Conservation (phyloP, 1,140 invertebrate species). For the Leucophenga varia region DNA sequence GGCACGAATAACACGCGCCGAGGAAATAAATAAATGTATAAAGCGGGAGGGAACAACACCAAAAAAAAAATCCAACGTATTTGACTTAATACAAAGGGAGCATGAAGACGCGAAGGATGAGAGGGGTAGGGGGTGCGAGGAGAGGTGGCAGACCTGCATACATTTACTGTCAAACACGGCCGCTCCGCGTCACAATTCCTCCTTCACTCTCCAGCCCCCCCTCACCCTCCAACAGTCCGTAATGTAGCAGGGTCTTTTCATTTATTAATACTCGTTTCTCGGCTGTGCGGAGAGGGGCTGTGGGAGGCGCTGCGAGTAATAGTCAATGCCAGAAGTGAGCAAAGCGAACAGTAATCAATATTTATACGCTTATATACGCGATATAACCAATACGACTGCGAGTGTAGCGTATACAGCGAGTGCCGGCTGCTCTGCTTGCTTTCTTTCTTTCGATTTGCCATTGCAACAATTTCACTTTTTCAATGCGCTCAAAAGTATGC, state of each 20-base stretch:
- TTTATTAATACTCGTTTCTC: slow-evolving; percentile 17
- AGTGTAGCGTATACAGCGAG: background rate
- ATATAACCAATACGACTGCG: slow-evolving; percentile 9
- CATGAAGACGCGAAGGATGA: no score
- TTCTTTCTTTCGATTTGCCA: slow-evolving; percentile 4
- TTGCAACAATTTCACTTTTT: slow-evolving; percentile 8
- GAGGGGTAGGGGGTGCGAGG: no score
- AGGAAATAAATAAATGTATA: no score
- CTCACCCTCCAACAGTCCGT: no score
- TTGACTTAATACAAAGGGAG: no score
- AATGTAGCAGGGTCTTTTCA: slow-evolving; percentile 10
- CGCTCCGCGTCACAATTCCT: slow-evolving; percentile 13
- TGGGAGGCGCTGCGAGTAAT: background rate
- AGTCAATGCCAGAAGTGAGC: slow-evolving; percentile 10
- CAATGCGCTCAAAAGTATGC: background rate
- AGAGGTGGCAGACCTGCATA: no score
- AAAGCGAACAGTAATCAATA: slow-evolving; percentile 17
- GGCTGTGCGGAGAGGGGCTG: no score
- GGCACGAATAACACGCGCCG: no score
- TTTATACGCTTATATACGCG: no score
- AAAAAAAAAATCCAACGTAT: no score
- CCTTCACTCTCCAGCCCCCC: background rate
- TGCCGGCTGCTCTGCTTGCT: background rate
- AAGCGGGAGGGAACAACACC: no score
- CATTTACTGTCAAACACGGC: background rate